Evolutionary conservation across 92 coral and sea anemone genomes (phyloP).

Genomic region (Nematostella vectensis): DNA sequence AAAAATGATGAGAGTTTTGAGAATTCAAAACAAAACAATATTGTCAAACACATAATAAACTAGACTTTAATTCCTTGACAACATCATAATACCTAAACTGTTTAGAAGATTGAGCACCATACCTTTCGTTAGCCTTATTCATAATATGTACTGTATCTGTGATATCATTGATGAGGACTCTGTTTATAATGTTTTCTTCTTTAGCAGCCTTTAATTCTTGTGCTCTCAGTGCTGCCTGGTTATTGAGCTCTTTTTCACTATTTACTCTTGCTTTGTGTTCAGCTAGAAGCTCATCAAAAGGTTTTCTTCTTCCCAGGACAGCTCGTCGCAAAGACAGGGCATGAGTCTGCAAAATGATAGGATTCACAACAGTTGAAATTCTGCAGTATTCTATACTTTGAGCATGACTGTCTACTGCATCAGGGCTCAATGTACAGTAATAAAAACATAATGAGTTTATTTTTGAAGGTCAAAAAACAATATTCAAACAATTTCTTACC

Average conservation of each 20-base stretch:
- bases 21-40: too few relatives aligned
- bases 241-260: slow-evolving; percentile 81
- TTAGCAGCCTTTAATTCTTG: slow-evolving; percentile 35
- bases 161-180: neutral
- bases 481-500: too few relatives aligned
- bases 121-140: neutral
- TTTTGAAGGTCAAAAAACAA: too few relatives aligned
- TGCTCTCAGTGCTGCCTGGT: slow-evolving; percentile 49
- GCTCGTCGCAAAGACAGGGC: slow-evolving; percentile 90
- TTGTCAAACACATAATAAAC: too few relatives aligned
- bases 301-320: slow-evolving; percentile 85
- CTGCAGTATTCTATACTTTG: too few relatives aligned
- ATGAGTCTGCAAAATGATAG: slow-evolving; percentile 61
- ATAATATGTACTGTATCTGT: neutral
- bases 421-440: too few relatives aligned
- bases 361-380: neutral
- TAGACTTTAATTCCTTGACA: too few relatives aligned
- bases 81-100: too few relatives aligned
- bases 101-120: neutral
- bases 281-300: slow-evolving; percentile 75
- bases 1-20: too few relatives aligned
- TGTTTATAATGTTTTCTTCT: slow-evolving; percentile 21
- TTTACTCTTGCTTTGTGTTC: slow-evolving; percentile 95
- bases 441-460: too few relatives aligned
- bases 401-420: too few relatives aligned